Evolutionary conservation across 2,797 vertebrate genomes (phyloP).

Genomic region (Microctenopoma stevenorrisi): DNA sequence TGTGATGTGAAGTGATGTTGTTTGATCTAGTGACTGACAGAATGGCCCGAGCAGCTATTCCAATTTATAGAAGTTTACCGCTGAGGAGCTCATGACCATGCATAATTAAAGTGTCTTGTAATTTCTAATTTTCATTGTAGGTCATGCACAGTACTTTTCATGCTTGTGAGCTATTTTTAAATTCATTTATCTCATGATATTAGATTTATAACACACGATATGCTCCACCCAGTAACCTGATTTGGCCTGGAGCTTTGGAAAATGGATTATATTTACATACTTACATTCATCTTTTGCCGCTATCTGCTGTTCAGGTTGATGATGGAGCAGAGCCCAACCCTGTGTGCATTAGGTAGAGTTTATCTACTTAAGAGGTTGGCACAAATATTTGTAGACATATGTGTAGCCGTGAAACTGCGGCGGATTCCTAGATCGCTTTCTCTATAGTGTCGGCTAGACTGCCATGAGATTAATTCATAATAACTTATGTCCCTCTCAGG

Average conservation of each 20-base stretch:
- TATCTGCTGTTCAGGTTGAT: slow-evolving; percentile 21
- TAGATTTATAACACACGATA: slow-evolving; percentile 43
- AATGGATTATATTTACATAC: slow-evolving; percentile 11
- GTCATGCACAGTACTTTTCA: slow-evolving; percentile 27
- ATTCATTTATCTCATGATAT: slow-evolving; percentile 36
- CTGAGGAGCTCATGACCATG: background rate
- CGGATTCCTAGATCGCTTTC: too few relatives aligned
- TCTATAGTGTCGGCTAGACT: background rate
- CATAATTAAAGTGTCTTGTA: slow-evolving; percentile 29
- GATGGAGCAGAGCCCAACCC: slow-evolving; percentile 5
- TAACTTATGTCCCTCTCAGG: too few relatives aligned
- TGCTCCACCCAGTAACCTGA: slow-evolving; percentile 12
- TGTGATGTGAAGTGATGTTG: slow-evolving; percentile 1
- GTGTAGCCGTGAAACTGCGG: too few relatives aligned
- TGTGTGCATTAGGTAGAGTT: slow-evolving; percentile 3
- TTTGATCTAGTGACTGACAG: background rate
- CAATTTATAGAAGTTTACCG: background rate
- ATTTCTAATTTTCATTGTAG: slow-evolving; percentile 25
- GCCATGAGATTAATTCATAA: too few relatives aligned
- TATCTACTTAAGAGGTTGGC: too few relatives aligned
- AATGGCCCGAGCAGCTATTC: slow-evolving; percentile 1
- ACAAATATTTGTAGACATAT: background rate
- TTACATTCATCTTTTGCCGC: slow-evolving; percentile 16
- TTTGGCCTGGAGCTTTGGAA: slow-evolving; percentile 2
- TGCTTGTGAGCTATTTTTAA: slow-evolving; percentile 15